Evolutionary conservation across 2,797 vertebrate species (phyloP), one percentile per base, ranked within the genome.

Genomic region (Acipenser ruthenus): DNA sequence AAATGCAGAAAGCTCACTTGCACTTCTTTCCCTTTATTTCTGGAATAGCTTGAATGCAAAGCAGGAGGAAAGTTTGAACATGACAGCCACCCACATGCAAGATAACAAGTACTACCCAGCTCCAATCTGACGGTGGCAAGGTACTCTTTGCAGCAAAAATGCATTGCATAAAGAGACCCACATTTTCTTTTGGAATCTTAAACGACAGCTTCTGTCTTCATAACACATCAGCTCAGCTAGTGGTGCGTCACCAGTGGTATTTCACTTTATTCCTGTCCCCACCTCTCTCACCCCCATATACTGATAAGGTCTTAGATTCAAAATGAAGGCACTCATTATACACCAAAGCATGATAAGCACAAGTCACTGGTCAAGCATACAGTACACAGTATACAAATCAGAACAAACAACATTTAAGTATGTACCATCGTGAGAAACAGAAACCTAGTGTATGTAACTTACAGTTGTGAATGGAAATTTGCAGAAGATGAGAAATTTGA

Each of bases 61-160:
- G 82, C 87, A 89, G 88, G 86, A 87, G 85, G 82, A 84, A 83
- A 84, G 84, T 84, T 85, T 77, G 83, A 83, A 82, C 58, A 65
- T 82, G 83, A 82, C 81, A 79, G 69, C 72, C 77, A 79, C 83
- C 84, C 77, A 79, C 76, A 2, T 74, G 76, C 78, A 18, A 71
- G 80, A 71, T 70, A 68, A 60, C 65, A 64, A 55, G 62, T 61
- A 66, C 59, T 61, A 37, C 67, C 63, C 59, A 18, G 3, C 47
- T 56, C 7, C 68, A 48, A 58, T 67, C 63, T 8, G 9, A 67
- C 48, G 64, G 63, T 71, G 65, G 62, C 49, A 68, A 37, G 50
- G 49, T 6, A 10, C 48, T 67, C 58, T 50, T 37, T 5, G 49
- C 58, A 50, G 64, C 50, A 62, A 62, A 53, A 66, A 65, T 37